Conservation (phyloP, 2,888 invertebrate species). For the Gandaritis pyraliata region DNA sequence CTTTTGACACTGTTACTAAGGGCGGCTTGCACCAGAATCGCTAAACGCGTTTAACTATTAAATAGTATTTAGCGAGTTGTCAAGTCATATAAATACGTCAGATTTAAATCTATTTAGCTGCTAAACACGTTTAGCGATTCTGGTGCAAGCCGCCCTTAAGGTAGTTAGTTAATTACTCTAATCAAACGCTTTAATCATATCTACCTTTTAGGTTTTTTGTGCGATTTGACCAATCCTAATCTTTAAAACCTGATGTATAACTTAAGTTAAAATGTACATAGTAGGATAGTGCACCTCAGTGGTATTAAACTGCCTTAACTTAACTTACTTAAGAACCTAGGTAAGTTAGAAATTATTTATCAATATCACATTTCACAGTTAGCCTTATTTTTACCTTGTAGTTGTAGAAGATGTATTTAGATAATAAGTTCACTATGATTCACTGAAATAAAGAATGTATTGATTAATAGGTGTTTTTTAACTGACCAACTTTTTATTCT, state of each 20-base stretch:
- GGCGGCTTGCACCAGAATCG: too few relatives aligned
- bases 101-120: too few relatives aligned
- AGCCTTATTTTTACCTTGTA: constrained; percentile 83
- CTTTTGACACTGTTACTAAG: too few relatives aligned
- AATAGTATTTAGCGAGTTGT: too few relatives aligned
- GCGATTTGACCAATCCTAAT: constrained; percentile 74
- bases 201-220: constrained; percentile 49
- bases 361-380: constrained; percentile 71
- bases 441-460: constrained; percentile 53
- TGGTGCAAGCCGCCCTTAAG: too few relatives aligned
- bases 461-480: neutral
- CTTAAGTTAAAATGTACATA: constrained; percentile 63
- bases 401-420: constrained; percentile 49
- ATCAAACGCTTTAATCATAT: constrained; percentile 65
- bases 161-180: constrained; percentile 15
- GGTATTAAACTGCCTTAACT: constrained; percentile 80
- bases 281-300: constrained; percentile 66
- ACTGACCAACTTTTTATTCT: too few relatives aligned
- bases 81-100: too few relatives aligned
- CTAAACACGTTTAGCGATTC: too few relatives aligned
- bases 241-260: constrained; percentile 51
- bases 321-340: constrained; percentile 45
- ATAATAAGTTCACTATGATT: constrained; percentile 55
- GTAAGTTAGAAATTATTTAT: constrained; percentile 19
- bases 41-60: too few relatives aligned